These are phyloP conservation scores for Enteromius mattozi DNA, from an alignment of 2,797 vertebrate species.

Conservation along the genomic window DNA sequence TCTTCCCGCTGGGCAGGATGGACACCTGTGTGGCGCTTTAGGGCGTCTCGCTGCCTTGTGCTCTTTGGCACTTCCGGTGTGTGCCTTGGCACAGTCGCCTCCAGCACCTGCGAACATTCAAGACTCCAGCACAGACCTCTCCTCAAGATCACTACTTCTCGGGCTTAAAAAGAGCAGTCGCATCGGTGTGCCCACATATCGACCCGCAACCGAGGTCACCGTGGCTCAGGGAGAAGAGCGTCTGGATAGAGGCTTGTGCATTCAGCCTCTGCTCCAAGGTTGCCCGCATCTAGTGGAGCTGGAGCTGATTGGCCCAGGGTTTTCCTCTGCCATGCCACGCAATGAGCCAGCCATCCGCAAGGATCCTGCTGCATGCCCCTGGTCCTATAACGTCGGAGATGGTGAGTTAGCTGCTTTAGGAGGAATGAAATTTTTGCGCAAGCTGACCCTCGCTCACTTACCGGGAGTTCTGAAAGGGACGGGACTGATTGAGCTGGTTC, in stretches of 20 bases:
- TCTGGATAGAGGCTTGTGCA: conserved; percentile 61
- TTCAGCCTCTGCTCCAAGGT: conserved; percentile 80
- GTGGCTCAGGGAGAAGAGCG: conserved; percentile 63
- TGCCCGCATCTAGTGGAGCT: conserved; percentile 84
- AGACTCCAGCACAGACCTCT: conserved; percentile 6
- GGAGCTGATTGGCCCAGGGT: conserved; percentile 92
- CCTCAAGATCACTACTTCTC: conserved; percentile 73
- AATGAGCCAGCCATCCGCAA: conserved; percentile 91
- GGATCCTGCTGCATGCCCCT: conserved; percentile 86
- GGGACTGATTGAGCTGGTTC: conserved; percentile 83
- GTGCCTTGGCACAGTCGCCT: conserved; percentile 79
- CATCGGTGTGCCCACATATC: conserved; percentile 82
- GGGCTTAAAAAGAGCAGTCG: conserved; percentile 87
- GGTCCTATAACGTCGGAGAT: conserved; percentile 85
- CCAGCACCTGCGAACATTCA: conserved; percentile 65
- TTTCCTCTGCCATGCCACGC: conserved; percentile 92
- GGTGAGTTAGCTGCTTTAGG: conserved; percentile 86
- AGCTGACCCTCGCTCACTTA: conserved; percentile 90
- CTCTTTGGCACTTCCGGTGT: conserved; percentile 89
- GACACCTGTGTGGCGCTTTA: conserved; percentile 88
- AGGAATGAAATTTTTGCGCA: conserved; percentile 80
- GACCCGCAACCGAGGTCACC: conserved; percentile 67
- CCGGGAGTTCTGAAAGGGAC: conserved; percentile 89
- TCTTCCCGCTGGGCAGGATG: conserved; percentile 72
- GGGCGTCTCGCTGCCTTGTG: conserved; percentile 81